A percentile compares a stretch with the other conserved stretches of the same genome.
These are phyloP conservation scores for Urophycis tenuis DNA, from an alignment of 2,797 vertebrate species.

Conservation along the genomic window DNA sequence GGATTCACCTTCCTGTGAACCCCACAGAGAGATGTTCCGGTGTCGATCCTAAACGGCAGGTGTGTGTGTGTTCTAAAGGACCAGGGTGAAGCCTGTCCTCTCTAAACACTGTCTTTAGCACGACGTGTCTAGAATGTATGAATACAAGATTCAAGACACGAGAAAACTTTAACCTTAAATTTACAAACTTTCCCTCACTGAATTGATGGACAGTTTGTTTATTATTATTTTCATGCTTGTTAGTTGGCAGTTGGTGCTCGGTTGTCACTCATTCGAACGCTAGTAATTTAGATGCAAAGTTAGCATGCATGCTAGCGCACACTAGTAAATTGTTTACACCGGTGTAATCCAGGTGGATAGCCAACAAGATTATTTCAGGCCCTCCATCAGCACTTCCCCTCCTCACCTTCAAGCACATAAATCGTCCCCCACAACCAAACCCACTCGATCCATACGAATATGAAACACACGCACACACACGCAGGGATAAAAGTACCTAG, in stretches of 20 bases:
- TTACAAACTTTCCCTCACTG: not conserved
- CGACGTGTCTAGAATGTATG: not conserved
- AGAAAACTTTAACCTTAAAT: not conserved
- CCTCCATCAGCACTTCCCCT: constrained; percentile 52
- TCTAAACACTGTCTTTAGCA: not conserved
- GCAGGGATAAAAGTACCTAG: constrained; percentile 21
- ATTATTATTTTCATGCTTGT: not conserved
- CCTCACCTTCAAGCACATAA: constrained; percentile 64
- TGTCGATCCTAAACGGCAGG: constrained; percentile 1
- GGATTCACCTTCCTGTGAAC: not conserved
- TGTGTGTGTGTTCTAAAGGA: not conserved
- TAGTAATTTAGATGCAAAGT: constrained; percentile 18
- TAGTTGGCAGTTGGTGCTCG: not conserved
- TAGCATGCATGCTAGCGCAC: constrained; percentile 42
- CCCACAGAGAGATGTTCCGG: not conserved
- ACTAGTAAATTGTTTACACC: constrained; percentile 36
- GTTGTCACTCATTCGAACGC: not conserved
- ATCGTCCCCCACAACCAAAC: constrained; percentile 64
- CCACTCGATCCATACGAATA: constrained; percentile 68
- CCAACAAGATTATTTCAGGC: constrained; percentile 67
- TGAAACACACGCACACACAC: constrained; percentile 30
- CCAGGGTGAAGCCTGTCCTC: not conserved
- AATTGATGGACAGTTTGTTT: not conserved
- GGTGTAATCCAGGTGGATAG: constrained; percentile 39
- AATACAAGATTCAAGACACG: no score